Conservation (phyloP, 1,140 invertebrate genomes). For the Lepidurus apus region DNA sequence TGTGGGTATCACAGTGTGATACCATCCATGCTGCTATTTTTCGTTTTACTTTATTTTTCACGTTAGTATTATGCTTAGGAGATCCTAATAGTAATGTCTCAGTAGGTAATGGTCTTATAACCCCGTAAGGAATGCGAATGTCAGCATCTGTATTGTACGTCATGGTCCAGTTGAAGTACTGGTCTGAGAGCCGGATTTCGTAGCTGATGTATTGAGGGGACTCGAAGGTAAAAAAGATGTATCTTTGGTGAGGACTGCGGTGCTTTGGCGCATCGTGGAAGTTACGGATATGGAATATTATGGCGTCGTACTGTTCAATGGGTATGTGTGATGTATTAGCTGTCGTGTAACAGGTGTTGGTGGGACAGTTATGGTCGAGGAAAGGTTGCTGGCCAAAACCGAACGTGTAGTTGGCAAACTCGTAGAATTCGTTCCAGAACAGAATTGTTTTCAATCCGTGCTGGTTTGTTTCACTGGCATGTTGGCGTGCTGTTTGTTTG, state of each 20-base stretch:
- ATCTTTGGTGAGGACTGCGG: neutral
- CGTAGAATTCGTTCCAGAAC: constrained; percentile 28
- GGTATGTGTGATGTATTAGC: neutral
- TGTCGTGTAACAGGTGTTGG: constrained; percentile 18
- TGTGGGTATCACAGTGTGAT: constrained; percentile 41
- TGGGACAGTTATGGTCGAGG: constrained; percentile 8
- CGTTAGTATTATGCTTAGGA: constrained; percentile 34
- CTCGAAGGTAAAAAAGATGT: constrained; percentile 26
- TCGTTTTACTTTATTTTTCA: constrained; percentile 39
- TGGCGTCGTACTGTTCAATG: constrained; percentile 11
- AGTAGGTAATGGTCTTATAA: constrained; percentile 27
- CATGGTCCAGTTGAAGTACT: constrained; percentile 32
- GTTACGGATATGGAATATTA: constrained; percentile 21
- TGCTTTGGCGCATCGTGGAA: neutral
- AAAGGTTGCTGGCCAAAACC: constrained; percentile 30
- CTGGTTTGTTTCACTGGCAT: neutral
- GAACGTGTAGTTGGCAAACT: constrained; percentile 4
- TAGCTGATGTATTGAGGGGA: neutral
- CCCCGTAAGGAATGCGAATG: constrained; percentile 37
- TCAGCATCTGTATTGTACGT: constrained; percentile 37
- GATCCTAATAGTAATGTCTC: constrained; percentile 29
- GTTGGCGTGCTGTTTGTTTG: neutral
- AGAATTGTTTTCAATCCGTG: neutral
- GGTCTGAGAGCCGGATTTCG: constrained; percentile 6
- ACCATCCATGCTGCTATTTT: constrained; percentile 48